Evolutionary conservation across 2,888 invertebrate genomes (phyloP), one percentile per base, ranked within the genome.

Genomic region (Xanthia togata): DNA sequence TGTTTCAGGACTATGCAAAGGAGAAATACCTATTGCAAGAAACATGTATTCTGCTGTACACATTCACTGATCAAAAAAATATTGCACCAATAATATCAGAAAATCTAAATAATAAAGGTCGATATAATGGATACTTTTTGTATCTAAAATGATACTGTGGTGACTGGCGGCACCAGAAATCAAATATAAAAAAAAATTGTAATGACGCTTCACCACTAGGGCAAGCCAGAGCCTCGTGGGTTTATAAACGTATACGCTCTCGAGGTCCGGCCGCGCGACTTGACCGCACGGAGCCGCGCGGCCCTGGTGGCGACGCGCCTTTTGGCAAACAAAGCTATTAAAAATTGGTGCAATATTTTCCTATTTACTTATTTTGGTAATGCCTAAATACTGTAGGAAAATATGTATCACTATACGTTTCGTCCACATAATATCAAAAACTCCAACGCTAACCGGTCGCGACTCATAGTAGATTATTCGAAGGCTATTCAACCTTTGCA

Each of bases 321-420:
- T 44, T 35, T 12, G 17, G 17, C 17, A 68, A 57, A 35, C 6
- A 23, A 35, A 35, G 8, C 23, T 65, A 26, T 78, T 65, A 31
- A 59, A 55, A 41, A 70, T 47, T 11, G 41, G 65, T 83, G 79
- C 79, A 83, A 83, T 78, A 78, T 59, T 78, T 68, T 69, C 26
- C 31, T 26, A 59, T 20, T 63, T 17, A 69, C 23, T 79, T 55
- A 70, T 78, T 80, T 80, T 83, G 80, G 71, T 80, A 80, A 73
- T 70, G 70, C 47, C 81, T 81, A 81, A 82, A 82, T 82, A 84
- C 82, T 82, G 81, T 81, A 70, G 70, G 69, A 73, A 70, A 73
- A 73, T 70, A 81, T 84, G 53, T 75, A 86, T 94, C 93, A 95
- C 91, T 95, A 60, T 64, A n/a, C 47, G 47, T 60, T 83, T 70